Conservation (phyloP, 2,113 vertebrate genomes). For the Excalfactoria chinensis region DNA sequence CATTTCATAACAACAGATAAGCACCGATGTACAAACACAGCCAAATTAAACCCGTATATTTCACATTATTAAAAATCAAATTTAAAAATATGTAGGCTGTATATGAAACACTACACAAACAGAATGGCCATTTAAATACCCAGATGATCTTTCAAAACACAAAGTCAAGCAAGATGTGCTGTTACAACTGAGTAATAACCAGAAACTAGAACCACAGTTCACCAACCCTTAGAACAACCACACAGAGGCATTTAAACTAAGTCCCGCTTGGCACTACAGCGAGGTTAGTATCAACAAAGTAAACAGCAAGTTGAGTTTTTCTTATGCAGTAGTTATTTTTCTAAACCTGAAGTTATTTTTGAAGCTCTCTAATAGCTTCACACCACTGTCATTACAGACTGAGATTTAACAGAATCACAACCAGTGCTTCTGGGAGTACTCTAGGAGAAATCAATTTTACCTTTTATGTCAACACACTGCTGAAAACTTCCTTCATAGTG, state of each 20-base stretch:
- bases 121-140: neutral
- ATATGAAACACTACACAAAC: neutral
- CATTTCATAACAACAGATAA: neutral
- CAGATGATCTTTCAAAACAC: neutral
- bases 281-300: neutral
- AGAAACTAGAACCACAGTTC: neutral
- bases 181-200: neutral
- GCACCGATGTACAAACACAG: neutral
- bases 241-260: neutral
- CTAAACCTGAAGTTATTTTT: slow-evolving; percentile 10
- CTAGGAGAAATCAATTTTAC: neutral
- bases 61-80: neutral
- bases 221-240: neutral
- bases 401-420: neutral
- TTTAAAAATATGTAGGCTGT: neutral
- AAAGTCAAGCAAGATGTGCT: neutral
- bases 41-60: neutral
- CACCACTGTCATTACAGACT: neutral
- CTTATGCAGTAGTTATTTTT: neutral
- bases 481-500: neutral
- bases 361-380: neutral
- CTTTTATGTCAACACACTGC: neutral
- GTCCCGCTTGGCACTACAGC: neutral
- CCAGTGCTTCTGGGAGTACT: neutral
- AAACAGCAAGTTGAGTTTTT: neutral